Evolutionary conservation across 2,797 vertebrate species (phyloP).

Genomic region (Myotis myotis): DNA sequence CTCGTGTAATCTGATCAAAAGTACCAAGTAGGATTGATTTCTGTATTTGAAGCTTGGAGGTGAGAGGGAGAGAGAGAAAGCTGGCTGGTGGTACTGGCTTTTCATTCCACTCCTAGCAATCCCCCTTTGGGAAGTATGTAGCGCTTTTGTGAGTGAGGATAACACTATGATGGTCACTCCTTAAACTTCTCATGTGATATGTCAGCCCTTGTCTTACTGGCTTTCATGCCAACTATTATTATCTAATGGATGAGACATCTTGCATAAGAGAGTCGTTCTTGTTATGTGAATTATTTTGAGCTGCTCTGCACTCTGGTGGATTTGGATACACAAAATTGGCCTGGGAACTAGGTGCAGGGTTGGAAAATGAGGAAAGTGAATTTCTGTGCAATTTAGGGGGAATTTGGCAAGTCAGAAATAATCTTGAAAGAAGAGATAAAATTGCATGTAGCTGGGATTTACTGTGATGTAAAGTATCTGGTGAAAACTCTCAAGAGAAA

Average conservation of each 20-base stretch:
- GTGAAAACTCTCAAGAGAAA: neutral
- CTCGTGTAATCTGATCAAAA: neutral
- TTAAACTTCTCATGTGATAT: neutral
- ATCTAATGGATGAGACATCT: neutral
- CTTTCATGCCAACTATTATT: neutral
- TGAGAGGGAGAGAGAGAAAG: neutral
- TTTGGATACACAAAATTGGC: neutral
- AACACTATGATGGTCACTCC: neutral
- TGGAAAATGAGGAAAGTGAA: neutral
- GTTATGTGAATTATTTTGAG: neutral
- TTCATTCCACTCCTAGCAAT: neutral
- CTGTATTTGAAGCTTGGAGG: neutral
- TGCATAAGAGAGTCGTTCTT: neutral
- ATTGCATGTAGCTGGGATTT: neutral
- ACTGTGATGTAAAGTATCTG: neutral
- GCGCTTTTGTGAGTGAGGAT: neutral
- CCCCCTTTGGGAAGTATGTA: neutral
- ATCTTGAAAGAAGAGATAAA: neutral
- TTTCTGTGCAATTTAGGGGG: neutral
- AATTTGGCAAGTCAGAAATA: neutral
- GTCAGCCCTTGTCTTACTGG: neutral
- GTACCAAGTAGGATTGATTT: neutral
- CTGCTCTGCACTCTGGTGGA: neutral
- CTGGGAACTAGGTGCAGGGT: neutral
- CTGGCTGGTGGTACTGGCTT: neutral